Evolutionary conservation across 2,888 invertebrate genomes (phyloP).

Genomic region (Drosophila quinaria): DNA sequence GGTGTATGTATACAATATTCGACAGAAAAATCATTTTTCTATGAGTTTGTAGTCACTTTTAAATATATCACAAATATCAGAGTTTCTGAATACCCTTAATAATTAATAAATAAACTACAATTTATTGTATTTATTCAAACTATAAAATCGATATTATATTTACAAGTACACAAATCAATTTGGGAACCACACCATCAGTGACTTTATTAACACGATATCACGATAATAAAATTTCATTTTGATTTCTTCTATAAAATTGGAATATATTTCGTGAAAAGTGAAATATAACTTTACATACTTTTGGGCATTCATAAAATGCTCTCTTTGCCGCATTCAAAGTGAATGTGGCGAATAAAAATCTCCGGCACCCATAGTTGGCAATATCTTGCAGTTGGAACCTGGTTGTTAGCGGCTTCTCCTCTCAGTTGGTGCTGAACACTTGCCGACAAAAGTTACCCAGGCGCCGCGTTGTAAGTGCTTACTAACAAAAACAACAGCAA

Average conservation of each 20-base stretch:
- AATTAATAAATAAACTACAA: background rate
- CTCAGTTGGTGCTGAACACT: constrained; percentile 65
- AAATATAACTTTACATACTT: constrained; percentile 45
- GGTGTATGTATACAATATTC: no score
- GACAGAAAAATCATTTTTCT: no score
- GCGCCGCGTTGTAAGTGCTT: constrained; percentile 47
- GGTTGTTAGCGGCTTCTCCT: constrained; percentile 14
- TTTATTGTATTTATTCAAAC: background rate
- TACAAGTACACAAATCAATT: background rate
- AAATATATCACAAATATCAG: no score
- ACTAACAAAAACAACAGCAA: constrained; percentile 21
- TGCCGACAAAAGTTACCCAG: constrained; percentile 57
- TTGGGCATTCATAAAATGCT: constrained; percentile 39
- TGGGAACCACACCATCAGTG: background rate
- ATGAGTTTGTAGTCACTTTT: no score
- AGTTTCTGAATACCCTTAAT: no score
- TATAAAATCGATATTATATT: background rate
- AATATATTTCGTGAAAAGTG: background rate
- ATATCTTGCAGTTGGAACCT: constrained; percentile 49
- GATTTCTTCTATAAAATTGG: background rate
- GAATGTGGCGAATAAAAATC: constrained; percentile 1
- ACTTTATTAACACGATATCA: background rate
- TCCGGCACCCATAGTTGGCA: constrained; percentile 62
- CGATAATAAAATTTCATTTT: background rate
- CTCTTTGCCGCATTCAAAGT: constrained; percentile 13